Base-by-base conservation (phyloP, 2,888 invertebrate genomes). In the Eristalis pertinax region DNA sequence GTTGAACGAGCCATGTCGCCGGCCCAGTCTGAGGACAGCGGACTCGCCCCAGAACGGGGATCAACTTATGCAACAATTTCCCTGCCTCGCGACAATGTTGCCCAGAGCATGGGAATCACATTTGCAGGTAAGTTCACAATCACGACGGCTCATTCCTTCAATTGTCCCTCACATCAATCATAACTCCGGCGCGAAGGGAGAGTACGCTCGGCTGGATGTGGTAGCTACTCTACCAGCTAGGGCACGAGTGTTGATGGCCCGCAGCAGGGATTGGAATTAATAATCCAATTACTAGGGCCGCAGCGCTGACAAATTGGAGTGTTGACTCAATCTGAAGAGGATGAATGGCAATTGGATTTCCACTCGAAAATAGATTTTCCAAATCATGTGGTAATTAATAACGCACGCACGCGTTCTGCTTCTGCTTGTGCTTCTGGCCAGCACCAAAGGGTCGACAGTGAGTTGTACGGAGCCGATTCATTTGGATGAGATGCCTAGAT, bases 1-100 rank as follows among this genome's bases (percentile, higher is more conserved):
- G 93, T 92, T 88, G 93, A 93, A 89, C 92, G 93, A 68, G 93
- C 93, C 75, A 93, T 93, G 93, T 93, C 93, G 89, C 93, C 93
- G 43, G 93, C 93, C 82, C 93, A 93, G 83, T 93, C 93, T 3
- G 93, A 93, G 89, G 93, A 93, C 89, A 93, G 93, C 43, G 93
- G 93, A 24, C 81, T 93, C 85, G 93, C 93, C 63, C 92, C 93
- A 69, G 93, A 93, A 89, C 91, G 93, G 15, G 93, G 93, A 78
- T 93, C 93, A 43, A 93, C 93, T 80, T 93, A 93, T 89, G 93
- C 93, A 69, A 93, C 93, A 64, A 92, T 93, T 76, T 93, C 93
- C 68, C 90, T 93, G 86, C 93, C 93, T 26, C 91, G 93, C 73
- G 92, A 92, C 84, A 93, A 91, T 90, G 83, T 75, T 63, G 91